These are phyloP conservation scores for Crossocerus cetratus DNA, from an alignment of 2,888 invertebrate species.

Conservation along the genomic window DNA sequence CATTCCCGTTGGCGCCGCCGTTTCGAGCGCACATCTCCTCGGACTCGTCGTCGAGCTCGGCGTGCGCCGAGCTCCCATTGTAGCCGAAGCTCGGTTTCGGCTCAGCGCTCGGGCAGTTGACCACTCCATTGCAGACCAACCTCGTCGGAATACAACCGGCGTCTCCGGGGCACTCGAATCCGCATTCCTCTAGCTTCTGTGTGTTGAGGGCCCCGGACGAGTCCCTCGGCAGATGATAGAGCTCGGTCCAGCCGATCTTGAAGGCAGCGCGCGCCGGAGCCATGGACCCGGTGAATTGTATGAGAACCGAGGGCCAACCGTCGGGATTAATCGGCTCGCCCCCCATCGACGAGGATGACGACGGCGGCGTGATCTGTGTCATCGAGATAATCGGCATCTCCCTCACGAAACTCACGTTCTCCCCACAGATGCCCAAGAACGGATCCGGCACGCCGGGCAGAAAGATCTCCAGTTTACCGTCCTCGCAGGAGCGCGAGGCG, in stretches of 20 bases:
- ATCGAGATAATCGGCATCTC: slow-evolving; percentile 89
- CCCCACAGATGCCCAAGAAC: slow-evolving; percentile 89
- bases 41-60: slow-evolving; percentile 85
- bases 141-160: slow-evolving; percentile 90
- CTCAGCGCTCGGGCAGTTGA: slow-evolving; percentile 88
- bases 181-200: slow-evolving; percentile 86
- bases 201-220: slow-evolving; percentile 89
- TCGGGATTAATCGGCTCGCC: neutral
- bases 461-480: slow-evolving; percentile 91
- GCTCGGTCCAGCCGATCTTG: slow-evolving; percentile 93
- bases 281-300: slow-evolving; percentile 87
- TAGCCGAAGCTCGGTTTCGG: slow-evolving; percentile 48
- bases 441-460: slow-evolving; percentile 85
- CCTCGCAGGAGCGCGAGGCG: slow-evolving; percentile 90
- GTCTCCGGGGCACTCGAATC: slow-evolving; percentile 92
- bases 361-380: slow-evolving; percentile 81
- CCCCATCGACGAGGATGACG: neutral
- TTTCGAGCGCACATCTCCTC: slow-evolving; percentile 83
- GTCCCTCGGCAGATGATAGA: slow-evolving; percentile 91
- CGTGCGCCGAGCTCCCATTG: slow-evolving; percentile 38
- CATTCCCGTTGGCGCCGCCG: slow-evolving; percentile 77
- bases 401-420: slow-evolving; percentile 88
- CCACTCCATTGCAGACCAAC: slow-evolving; percentile 91
- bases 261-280: slow-evolving; percentile 90
- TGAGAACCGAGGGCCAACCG: slow-evolving; percentile 81